These are phyloP conservation scores for Rhabdomys pumilio DNA, from an alignment of 2,797 vertebrate genomes.

Conservation along the genomic window DNA sequence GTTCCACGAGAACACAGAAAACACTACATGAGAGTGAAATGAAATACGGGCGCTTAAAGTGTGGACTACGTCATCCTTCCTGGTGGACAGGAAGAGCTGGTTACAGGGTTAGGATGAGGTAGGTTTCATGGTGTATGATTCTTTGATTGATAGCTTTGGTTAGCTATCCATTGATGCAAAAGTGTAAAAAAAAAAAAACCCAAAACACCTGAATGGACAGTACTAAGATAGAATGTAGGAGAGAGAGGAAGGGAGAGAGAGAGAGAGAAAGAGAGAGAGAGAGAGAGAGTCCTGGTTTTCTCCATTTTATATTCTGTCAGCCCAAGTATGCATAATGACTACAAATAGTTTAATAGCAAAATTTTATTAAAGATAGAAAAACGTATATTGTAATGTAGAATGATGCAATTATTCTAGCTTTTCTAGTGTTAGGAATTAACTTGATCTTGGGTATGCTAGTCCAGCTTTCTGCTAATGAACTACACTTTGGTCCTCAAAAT, in stretches of 20 bases:
- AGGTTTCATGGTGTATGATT: background rate
- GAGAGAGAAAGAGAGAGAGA: too few species aligned
- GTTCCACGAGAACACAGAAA: background rate
- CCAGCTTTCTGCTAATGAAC: background rate
- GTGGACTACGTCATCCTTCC: too few species aligned
- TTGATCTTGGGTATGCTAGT: background rate
- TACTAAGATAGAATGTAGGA: background rate
- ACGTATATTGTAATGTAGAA: background rate
- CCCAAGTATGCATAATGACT: conserved; percentile 22
- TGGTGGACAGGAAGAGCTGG: background rate
- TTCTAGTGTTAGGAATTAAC: background rate
- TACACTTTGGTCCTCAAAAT: too few species aligned
- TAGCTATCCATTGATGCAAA: background rate
- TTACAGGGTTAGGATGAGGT: background rate
- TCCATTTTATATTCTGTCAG: background rate
- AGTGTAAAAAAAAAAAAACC: background rate
- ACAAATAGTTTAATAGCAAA: background rate
- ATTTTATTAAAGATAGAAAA: conserved; percentile 4
- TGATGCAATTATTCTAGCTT: background rate
- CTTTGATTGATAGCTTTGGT: background rate
- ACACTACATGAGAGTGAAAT: background rate
- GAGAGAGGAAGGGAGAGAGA: background rate
- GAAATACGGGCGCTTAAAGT: background rate
- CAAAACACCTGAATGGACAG: background rate
- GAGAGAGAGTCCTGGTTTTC: background rate